Conservation (phyloP, 1,140 invertebrate genomes). For the Neuroterus valhalla region DNA sequence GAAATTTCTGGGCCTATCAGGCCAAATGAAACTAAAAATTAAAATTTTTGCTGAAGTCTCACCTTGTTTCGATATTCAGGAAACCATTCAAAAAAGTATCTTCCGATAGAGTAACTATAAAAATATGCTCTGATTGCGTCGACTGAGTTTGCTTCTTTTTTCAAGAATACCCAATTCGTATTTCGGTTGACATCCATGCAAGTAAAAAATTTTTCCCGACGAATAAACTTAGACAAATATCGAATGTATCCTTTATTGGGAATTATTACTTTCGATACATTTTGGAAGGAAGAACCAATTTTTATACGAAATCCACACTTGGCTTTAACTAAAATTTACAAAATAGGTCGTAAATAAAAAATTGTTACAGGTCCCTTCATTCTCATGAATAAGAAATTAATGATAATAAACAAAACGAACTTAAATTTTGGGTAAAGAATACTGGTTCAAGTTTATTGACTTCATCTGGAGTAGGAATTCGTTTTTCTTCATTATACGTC, state of each 20-base stretch:
- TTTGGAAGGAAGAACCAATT: constrained; percentile 75
- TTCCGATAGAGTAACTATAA: constrained; percentile 59
- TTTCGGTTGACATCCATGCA: constrained; percentile 68
- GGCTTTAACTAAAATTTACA: constrained; percentile 67
- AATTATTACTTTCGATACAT: constrained; percentile 66
- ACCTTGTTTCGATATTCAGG: constrained; percentile 6
- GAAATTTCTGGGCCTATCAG: constrained; percentile 18
- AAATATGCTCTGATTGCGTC: constrained; percentile 77
- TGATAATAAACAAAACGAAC: constrained; percentile 59
- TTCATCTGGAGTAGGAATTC: constrained; percentile 71
- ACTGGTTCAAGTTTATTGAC: constrained; percentile 79
- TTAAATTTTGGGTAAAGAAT: constrained; percentile 71
- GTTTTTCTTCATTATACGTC: constrained; percentile 61
- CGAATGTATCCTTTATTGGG: constrained; percentile 40
- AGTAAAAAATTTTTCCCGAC: constrained; percentile 73
- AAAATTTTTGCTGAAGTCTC: too few relatives aligned
- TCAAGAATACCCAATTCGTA: constrained; percentile 72
- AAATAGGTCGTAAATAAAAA: constrained; percentile 58
- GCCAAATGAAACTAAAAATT: too few relatives aligned
- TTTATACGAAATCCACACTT: constrained; percentile 76
- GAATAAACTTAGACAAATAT: constrained; percentile 65
- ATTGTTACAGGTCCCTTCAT: constrained; percentile 59
- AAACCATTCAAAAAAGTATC: constrained; percentile 67
- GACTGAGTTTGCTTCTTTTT: constrained; percentile 64
- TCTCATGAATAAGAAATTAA: too few relatives aligned